Conservation (phyloP, 2,113 vertebrate genomes). For the Dolichallabes microphthalmus region DNA sequence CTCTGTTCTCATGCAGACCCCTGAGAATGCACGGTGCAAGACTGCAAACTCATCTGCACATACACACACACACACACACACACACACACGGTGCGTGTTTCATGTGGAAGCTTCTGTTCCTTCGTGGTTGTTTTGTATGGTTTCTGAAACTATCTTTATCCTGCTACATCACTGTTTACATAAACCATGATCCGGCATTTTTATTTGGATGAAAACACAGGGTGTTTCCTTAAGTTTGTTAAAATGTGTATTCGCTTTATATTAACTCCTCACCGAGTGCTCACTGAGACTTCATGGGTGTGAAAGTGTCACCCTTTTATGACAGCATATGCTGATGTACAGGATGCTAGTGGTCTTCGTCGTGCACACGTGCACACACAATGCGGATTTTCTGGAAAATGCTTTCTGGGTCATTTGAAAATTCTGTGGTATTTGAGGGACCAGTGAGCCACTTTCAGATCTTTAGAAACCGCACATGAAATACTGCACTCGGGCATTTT, state of each 20-base stretch:
- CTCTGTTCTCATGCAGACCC: conserved; percentile 47
- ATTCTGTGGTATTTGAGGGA: not conserved
- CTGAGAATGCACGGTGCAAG: conserved; percentile 36
- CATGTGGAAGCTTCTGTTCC: conserved; percentile 55
- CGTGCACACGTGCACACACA: not conserved
- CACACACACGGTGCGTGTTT: conserved; percentile 40
- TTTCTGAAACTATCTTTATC: conserved; percentile 50
- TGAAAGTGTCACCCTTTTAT: not conserved
- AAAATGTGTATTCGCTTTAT: not conserved
- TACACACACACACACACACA: not conserved
- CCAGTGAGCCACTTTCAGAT: not conserved
- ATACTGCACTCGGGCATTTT: not conserved
- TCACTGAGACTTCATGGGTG: not conserved
- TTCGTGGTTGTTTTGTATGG: conserved; percentile 22
- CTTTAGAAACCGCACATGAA: not conserved
- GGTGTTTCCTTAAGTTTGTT: not conserved
- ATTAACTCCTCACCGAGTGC: too few species aligned
- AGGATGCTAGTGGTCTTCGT: conserved; percentile 40
- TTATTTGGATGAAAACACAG: not conserved
- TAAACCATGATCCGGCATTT: conserved; percentile 13
- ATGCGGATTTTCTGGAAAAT: conserved; percentile 24
- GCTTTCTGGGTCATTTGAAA: conserved; percentile 40
- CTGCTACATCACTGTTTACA: conserved; percentile 58
- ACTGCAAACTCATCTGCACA: conserved; percentile 37
- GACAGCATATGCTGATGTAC: not conserved